These are phyloP conservation scores for Chymomyza amoena DNA, from an alignment of 2,888 invertebrate species.

Conservation along the genomic window DNA sequence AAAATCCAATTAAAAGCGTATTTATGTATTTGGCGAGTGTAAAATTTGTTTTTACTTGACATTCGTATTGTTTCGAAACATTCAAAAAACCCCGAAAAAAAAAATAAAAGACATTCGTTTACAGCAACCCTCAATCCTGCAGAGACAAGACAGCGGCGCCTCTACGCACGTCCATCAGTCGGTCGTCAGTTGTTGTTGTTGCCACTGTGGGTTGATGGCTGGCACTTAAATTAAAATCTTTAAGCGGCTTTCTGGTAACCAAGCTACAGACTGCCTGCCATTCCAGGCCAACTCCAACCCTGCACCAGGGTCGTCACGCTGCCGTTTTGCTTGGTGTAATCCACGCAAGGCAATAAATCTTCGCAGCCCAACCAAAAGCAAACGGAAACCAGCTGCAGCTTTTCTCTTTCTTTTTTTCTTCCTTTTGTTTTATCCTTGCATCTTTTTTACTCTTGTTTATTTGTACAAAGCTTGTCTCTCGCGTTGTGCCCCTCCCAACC, in stretches of 20 bases:
- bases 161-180: not conserved
- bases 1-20: constrained; percentile 31
- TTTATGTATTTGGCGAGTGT: not conserved
- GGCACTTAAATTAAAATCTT: constrained; percentile 60
- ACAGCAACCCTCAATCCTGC: constrained; percentile 10
- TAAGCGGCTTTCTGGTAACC: constrained; percentile 62
- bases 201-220: constrained; percentile 12
- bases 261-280: constrained; percentile 23
- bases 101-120: not conserved
- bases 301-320: not conserved
- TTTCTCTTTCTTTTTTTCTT: constrained; percentile 29
- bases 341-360: constrained; percentile 62
- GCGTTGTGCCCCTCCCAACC: constrained; percentile 18
- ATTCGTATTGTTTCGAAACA: not conserved
- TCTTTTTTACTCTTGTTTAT: constrained; percentile 14
- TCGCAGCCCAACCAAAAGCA: constrained; percentile 30
- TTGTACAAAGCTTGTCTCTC: constrained; percentile 32
- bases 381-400: constrained; percentile 55
- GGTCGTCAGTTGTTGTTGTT: not conserved
- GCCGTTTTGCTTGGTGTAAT: constrained; percentile 14
- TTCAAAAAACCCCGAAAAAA: no score
- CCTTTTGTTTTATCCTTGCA: constrained; percentile 11
- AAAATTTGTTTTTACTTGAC: constrained; percentile 7
- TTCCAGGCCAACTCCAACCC: not conserved
- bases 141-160: constrained; percentile 10